phyloP scores from a whole-genome alignment of 2,797 vertebrate genomes.

The Pangasius sanitwongsei region DNA sequence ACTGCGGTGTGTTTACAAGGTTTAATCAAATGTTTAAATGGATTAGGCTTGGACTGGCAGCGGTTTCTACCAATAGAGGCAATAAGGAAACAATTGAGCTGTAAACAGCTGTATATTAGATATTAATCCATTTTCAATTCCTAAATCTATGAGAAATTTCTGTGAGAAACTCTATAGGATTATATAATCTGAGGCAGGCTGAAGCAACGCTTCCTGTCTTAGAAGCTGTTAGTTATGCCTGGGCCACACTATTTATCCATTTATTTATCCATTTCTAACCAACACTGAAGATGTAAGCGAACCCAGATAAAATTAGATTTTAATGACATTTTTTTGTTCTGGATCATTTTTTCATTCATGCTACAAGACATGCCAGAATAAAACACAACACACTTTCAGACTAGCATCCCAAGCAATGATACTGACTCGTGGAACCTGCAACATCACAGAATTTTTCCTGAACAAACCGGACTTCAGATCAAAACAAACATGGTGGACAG shows the following conservation, averaged over 20 bases:
- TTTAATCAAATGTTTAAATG: slow-evolving; percentile 41
- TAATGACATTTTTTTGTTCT: not conserved
- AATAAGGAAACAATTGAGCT: not conserved
- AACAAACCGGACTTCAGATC: not conserved
- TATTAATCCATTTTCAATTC: slow-evolving; percentile 30
- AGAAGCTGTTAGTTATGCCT: not conserved
- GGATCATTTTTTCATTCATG: no score
- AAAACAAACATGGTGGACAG: not conserved
- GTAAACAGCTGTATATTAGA: slow-evolving; percentile 24
- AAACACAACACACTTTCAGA: not conserved
- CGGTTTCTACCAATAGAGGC: slow-evolving; percentile 11
- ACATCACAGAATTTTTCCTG: not conserved
- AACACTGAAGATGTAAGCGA: not conserved
- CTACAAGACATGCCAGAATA: not conserved
- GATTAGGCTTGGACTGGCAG: slow-evolving; percentile 29
- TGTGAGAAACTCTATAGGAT: slow-evolving; percentile 33
- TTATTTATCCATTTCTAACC: not conserved
- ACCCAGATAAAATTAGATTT: not conserved
- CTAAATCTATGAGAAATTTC: slow-evolving; percentile 20
- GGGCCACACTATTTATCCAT: not conserved
- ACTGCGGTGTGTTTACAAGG: slow-evolving; percentile 49
- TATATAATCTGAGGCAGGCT: slow-evolving; percentile 41
- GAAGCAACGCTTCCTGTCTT: not conserved
- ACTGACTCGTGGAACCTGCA: not conserved
- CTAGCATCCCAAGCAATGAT: not conserved